Evolutionary conservation across 2,113 vertebrate genomes (phyloP).

Genomic region (Hyperoodon ampullatus): DNA sequence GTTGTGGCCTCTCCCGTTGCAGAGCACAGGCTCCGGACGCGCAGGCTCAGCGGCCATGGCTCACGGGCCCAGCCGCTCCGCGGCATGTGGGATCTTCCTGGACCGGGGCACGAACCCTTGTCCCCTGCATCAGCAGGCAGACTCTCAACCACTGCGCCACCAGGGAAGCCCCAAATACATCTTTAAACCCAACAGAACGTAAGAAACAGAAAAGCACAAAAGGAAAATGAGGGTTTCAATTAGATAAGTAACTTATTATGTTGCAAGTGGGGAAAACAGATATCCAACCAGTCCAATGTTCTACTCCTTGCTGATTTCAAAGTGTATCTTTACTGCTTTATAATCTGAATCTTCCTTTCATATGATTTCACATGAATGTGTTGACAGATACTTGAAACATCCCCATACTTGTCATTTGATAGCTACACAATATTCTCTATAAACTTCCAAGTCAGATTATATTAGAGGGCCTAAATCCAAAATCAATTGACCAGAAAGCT

Average conservation of each 20-base stretch:
- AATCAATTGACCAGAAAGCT: conserved; percentile 42
- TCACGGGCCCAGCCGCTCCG: no score
- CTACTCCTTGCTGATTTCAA: not conserved
- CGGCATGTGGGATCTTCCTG: no score
- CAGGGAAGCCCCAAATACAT: not conserved
- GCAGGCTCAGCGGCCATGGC: no score
- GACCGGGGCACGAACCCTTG: no score
- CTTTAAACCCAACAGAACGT: not conserved
- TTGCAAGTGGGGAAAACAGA: not conserved
- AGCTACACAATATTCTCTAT: not conserved
- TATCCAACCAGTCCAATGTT: not conserved
- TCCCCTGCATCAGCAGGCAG: no score
- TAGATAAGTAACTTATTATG: not conserved
- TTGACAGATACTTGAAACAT: not conserved
- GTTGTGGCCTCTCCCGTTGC: no score
- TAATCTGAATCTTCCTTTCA: not conserved
- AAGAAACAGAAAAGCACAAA: conserved; percentile 2
- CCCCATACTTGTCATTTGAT: not conserved
- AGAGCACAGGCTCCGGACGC: no score
- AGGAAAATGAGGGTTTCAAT: not conserved
- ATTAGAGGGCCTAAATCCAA: not conserved
- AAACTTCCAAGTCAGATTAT: not conserved
- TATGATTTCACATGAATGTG: not conserved
- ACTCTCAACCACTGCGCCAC: no score
- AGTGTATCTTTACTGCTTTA: not conserved